phyloP scores from a whole-genome alignment of 2,113 vertebrate genomes.

The Natator depressus region DNA sequence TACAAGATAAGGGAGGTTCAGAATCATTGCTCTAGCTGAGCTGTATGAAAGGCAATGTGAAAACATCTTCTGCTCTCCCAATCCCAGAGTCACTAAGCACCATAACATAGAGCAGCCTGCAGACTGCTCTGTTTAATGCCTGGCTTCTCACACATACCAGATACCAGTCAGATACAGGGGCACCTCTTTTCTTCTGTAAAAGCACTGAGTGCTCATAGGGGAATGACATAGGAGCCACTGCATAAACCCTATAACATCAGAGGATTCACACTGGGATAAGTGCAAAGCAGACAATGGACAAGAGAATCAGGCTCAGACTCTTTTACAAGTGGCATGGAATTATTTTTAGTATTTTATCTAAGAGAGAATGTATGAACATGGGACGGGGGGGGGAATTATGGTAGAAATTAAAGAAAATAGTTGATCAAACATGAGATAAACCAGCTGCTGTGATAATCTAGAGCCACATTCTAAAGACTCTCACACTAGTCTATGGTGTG shows the following conservation, averaged over 20 bases:
- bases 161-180: not conserved
- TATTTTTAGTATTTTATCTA: not conserved
- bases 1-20: not conserved
- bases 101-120: too few relatives aligned
- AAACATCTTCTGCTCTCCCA: not conserved
- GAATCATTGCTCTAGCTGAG: not conserved
- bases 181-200: not conserved
- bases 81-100: not conserved
- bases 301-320: too few relatives aligned
- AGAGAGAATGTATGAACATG: not conserved
- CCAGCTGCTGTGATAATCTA: not conserved
- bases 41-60: not conserved
- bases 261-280: too few relatives aligned
- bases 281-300: too few relatives aligned
- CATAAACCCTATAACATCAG: not conserved
- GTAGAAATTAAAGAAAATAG: not conserved
- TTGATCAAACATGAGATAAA: not conserved
- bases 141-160: too few relatives aligned
- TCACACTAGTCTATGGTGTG: not conserved
- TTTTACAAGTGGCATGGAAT: not conserved
- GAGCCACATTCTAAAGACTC: not conserved
- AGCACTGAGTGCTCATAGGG: not conserved
- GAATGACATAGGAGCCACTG: not conserved
- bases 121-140: too few relatives aligned
- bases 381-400: not conserved